Percentiles rank a stretch among this genome's conserved stretches.
Conservation (phyloP, 2,888 invertebrate species). For the Amblyteles armatorius region DNA sequence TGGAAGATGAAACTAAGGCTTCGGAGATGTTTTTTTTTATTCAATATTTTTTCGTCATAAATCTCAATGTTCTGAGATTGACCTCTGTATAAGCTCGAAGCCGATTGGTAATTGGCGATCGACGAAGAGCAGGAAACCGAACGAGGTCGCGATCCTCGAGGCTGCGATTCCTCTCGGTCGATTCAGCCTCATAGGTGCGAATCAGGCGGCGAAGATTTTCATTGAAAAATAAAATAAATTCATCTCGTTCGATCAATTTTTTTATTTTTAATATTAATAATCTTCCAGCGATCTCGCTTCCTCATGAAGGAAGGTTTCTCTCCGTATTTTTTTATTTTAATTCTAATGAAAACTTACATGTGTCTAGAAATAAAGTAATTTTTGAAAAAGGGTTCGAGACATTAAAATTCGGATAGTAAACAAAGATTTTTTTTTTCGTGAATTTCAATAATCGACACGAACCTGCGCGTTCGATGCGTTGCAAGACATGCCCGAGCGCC, state of each 20-base stretch:
- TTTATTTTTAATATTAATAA: background rate
- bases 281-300: background rate
- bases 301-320: background rate
- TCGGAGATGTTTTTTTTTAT: constrained; percentile 15
- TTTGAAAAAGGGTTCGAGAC: background rate
- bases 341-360: background rate
- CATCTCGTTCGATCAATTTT: background rate
- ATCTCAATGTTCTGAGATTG: constrained; percentile 34
- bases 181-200: background rate
- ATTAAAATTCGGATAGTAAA: background rate
- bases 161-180: constrained; percentile 25
- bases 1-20: background rate
- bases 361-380: background rate
- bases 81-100: constrained; percentile 45
- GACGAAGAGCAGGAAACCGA: constrained; percentile 59
- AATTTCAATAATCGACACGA: constrained; percentile 7
- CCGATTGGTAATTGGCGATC: constrained; percentile 63
- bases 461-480: constrained; percentile 7
- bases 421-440: background rate
- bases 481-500: constrained; percentile 33
- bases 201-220: background rate
- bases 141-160: constrained; percentile 59
- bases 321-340: background rate
- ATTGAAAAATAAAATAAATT: background rate
- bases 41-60: constrained; percentile 44